Base-by-base conservation (phyloP, 2,888 invertebrate species). In the Clunio marinus region DNA sequence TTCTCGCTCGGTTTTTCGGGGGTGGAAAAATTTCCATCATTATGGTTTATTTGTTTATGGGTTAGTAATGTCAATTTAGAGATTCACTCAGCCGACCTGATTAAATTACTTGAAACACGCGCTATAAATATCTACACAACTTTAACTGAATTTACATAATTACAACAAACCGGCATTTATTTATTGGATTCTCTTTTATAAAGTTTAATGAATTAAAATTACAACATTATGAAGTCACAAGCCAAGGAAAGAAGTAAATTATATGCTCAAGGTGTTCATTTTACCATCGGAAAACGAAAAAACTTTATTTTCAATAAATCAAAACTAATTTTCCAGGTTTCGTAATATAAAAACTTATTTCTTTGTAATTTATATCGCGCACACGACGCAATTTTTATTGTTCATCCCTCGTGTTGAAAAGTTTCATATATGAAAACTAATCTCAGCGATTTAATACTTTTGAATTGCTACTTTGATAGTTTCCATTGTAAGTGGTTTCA, bases 181-280 rank as follows among this genome's bases (percentile, higher is more conserved):
- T 41, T 41, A 13, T 7, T 41, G 41, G 41, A 15, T 41, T 15
- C 3, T 15, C 3, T 41, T 3, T n/a, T n/a, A n/a, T n/a, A 41
- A 41, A 8, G 15, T n/a, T n/a, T 3, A 8, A n/a, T n/a, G 10
- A n/a, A n/a, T 7, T 32, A n/a, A 41, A 41, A 13, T 41, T 41
- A 41, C 41, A n/a, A n/a, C n/a, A 41, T n/a, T 8, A n/a, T 13
- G 10, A 41, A 24, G 32, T 28, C 59, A 59, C 59, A 59, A 59
- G 59, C 59, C 59, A 22, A 32, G 4, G 32, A 7, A 57, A n/a
- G 13, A 27, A 25, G 57, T 57, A 22, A 55, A 24, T 15, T 8
- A 57, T 57, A 20, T 20, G 46, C 46, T 57, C 57, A 57, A 59
- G 59, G 59, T 59, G 59, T 57, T 57, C 46, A 46, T 46, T 46